Evolutionary conservation across 23 tunicate genomes (phyloP).

Genomic region (Trididemnum clinides): DNA sequence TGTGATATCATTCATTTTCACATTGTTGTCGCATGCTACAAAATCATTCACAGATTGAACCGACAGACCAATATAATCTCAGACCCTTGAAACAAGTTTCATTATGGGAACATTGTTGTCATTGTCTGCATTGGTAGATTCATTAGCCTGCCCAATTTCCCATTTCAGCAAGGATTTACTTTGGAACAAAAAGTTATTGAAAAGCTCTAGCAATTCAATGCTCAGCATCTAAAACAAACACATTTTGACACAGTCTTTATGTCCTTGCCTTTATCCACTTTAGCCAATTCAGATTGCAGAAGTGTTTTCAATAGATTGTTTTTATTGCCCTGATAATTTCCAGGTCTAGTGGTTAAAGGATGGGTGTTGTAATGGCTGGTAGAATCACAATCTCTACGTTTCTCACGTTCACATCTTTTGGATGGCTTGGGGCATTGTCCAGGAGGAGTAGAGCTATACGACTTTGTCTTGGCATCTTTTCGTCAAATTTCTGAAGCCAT

Average conservation of each 20-base stretch:
- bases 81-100: too few species aligned
- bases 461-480: neutral
- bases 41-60: too few species aligned
- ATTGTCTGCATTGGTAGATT: neutral
- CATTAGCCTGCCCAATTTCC: neutral
- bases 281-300: neutral
- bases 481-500: neutral
- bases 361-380: neutral
- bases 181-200: neutral
- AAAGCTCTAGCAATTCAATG: neutral
- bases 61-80: too few species aligned
- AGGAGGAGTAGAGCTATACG: neutral
- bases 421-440: neutral
- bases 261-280: neutral
- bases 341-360: neutral
- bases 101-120: neutral
- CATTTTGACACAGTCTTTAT: neutral
- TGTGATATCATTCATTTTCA: too few species aligned
- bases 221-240: neutral
- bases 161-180: neutral
- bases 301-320: too few species aligned
- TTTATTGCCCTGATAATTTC: neutral
- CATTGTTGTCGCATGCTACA: too few species aligned
- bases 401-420: neutral
- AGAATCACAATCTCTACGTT: neutral